A percentile compares a stretch with the other conserved stretches of the same genome.
Evolutionary conservation across 2,797 vertebrate species (phyloP).

Genomic region (Parauchenoglanis punctatus): DNA sequence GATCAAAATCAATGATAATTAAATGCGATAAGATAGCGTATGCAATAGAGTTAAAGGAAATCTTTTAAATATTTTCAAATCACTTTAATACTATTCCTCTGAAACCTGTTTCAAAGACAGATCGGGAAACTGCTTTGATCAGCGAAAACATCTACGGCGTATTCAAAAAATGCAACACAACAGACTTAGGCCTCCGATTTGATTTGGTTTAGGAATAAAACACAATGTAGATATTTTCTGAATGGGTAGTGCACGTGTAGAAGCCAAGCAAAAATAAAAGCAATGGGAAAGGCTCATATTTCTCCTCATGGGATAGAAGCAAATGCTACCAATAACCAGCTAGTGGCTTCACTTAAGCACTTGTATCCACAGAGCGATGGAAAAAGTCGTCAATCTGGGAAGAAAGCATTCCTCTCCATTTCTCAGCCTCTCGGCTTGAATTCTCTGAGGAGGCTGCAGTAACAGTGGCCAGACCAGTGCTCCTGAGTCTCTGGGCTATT

Average conservation of each 20-base stretch:
- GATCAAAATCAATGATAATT: not conserved
- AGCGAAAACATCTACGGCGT: not conserved
- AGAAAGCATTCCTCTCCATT: slow-evolving; percentile 49
- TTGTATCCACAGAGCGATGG: slow-evolving; percentile 38
- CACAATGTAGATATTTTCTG: not conserved
- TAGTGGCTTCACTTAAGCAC: slow-evolving; percentile 42
- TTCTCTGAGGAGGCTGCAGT: slow-evolving; percentile 53
- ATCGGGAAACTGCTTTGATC: not conserved
- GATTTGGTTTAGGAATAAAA: slow-evolving; percentile 11
- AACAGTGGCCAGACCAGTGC: slow-evolving; percentile 34
- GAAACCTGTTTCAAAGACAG: not conserved
- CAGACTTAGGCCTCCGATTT: not conserved
- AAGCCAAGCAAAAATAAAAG: slow-evolving; percentile 28
- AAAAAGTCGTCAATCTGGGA: slow-evolving; percentile 41
- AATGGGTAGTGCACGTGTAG: slow-evolving; percentile 1
- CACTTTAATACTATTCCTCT: not conserved
- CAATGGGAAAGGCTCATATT: slow-evolving; percentile 39
- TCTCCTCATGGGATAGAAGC: slow-evolving; percentile 48
- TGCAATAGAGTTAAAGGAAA: not conserved
- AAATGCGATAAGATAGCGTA: not conserved
- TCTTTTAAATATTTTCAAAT: slow-evolving; percentile 12
- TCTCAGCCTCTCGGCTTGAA: slow-evolving; percentile 49
- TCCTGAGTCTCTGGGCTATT: slow-evolving; percentile 42
- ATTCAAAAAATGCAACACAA: not conserved
- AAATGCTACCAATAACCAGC: slow-evolving; percentile 44